Conservation (phyloP, 2,888 invertebrate genomes). For the Nomada fabriciana region DNA sequence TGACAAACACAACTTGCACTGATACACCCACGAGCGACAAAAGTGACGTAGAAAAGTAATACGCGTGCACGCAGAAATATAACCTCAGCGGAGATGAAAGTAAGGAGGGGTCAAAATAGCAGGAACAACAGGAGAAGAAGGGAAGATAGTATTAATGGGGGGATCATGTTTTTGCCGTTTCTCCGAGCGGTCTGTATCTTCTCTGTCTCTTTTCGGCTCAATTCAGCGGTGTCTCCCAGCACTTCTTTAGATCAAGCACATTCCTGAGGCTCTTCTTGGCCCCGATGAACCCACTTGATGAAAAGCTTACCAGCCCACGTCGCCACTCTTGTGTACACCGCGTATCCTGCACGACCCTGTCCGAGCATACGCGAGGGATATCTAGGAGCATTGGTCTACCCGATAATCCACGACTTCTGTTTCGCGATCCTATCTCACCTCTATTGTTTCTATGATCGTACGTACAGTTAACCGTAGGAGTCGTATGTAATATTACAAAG, state of each 20-base stretch:
- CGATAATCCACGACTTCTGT: conserved; percentile 73
- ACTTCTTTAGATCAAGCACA: conserved; percentile 74
- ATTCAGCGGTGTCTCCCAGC: conserved; percentile 65
- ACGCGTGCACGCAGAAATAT: not conserved
- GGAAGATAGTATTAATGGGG: conserved; percentile 55
- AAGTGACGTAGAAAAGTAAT: not conserved
- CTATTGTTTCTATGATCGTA: conserved; percentile 69
- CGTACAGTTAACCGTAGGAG: conserved; percentile 56
- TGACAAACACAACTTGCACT: not conserved
- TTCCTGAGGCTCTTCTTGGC: conserved; percentile 76
- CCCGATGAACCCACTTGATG: conserved; percentile 83
- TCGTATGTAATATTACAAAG: conserved; percentile 63
- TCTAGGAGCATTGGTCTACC: conserved; percentile 66
- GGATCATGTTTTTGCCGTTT: conserved; percentile 76
- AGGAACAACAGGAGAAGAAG: conserved; percentile 34
- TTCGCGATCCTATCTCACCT: conserved; percentile 68
- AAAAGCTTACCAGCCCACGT: conserved; percentile 77
- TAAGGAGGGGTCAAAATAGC: conserved; percentile 41
- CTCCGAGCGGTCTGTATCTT: conserved; percentile 26
- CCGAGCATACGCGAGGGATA: conserved; percentile 65
- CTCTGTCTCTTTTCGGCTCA: conserved; percentile 59
- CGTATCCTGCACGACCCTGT: conserved; percentile 61
- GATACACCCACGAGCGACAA: not conserved
- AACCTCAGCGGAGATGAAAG: conserved; percentile 2
- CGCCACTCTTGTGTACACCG: conserved; percentile 59